Conservation (phyloP, 1,140 invertebrate genomes). For the Drosophila yakuba region DNA sequence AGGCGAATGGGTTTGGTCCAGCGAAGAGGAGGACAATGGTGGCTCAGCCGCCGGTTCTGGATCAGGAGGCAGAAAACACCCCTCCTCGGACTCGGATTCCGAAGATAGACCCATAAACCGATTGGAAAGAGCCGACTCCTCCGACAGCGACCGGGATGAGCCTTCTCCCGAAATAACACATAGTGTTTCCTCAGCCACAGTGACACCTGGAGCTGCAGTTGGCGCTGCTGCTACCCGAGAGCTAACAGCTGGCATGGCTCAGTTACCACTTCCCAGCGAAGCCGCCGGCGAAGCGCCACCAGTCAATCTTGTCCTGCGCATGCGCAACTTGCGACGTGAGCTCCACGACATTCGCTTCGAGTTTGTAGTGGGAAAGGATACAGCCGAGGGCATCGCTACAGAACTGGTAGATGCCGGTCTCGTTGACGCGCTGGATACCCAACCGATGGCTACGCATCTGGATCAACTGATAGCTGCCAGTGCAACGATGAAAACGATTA, state of each 20-base stretch:
- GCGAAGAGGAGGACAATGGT: constrained; percentile 87
- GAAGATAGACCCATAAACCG: constrained; percentile 86
- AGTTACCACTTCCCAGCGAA: constrained; percentile 65
- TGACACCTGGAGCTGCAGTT: constrained; percentile 45
- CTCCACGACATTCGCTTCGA: constrained; percentile 99
- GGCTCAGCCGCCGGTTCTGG: constrained; percentile 30
- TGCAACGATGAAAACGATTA: constrained; percentile 89
- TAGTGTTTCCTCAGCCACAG: constrained; percentile 63
- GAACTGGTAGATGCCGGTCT: constrained; percentile 97
- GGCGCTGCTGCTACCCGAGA: constrained; percentile 43
- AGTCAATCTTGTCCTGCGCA: constrained; percentile 91
- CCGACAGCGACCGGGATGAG: constrained; percentile 85
- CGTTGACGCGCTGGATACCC: constrained; percentile 95
- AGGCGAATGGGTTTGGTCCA: constrained; percentile 99
- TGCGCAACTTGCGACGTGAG: constrained; percentile 95
- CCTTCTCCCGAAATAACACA: constrained; percentile 76
- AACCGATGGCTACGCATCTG: constrained; percentile 95
- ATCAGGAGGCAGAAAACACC: constrained; percentile 69
- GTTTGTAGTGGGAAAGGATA: constrained; percentile 95
- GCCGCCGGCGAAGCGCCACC: constrained; percentile 77
- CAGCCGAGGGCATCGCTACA: constrained; percentile 96
- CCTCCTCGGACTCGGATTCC: constrained; percentile 83
- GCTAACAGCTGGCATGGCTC: constrained; percentile 60
- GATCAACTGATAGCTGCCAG: constrained; percentile 94
- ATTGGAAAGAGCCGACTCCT: constrained; percentile 86